phyloP scores from a whole-genome alignment of 2,113 vertebrate genomes.

The Ginglymostoma cirratum region DNA sequence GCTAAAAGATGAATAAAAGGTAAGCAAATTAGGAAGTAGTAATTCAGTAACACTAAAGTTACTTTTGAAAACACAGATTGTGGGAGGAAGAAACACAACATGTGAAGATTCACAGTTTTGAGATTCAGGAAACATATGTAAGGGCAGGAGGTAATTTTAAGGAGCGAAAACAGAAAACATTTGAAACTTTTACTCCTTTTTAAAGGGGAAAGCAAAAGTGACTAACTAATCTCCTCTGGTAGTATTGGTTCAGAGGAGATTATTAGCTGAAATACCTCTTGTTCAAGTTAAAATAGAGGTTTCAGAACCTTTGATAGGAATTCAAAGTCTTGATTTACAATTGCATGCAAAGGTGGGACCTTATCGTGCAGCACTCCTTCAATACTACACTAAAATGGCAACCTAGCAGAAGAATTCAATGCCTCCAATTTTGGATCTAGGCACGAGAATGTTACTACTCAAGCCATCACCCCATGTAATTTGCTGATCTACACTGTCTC shows the following conservation, averaged over 20 bases:
- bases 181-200: neutral
- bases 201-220: neutral
- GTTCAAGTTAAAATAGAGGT: neutral
- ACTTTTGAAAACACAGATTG: neutral
- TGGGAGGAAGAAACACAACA: neutral
- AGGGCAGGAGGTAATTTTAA: neutral
- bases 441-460: no score
- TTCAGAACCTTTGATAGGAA: neutral
- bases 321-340: neutral
- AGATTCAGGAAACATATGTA: neutral
- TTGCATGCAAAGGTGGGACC: neutral
- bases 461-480: no score
- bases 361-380: neutral
- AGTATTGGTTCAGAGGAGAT: neutral
- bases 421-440: neutral
- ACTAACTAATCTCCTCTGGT: neutral
- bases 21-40: neutral
- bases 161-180: neutral
- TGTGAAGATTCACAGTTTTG: neutral
- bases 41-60: neutral
- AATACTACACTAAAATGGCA: neutral
- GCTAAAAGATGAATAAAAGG: neutral
- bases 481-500: no score
- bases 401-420: neutral
- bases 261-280: neutral